These are phyloP conservation scores for Misgurnus anguillicaudatus DNA, from an alignment of 2,113 vertebrate genomes.

Conservation along the genomic window DNA sequence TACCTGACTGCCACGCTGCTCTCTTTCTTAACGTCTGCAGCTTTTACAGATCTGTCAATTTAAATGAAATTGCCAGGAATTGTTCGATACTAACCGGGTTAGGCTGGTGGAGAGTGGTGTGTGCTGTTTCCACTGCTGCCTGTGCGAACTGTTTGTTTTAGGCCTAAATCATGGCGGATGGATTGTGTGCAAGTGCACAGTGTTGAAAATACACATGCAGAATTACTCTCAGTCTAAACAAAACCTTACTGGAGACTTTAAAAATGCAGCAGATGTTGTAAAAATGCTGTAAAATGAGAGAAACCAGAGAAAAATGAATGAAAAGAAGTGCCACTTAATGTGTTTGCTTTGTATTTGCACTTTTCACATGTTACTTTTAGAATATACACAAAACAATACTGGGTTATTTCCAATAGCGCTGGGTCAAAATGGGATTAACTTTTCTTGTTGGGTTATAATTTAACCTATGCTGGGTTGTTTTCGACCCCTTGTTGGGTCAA, in stretches of 20 bases:
- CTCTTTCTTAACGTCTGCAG: slow-evolving; percentile 51
- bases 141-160: slow-evolving; percentile 56
- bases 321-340: background rate
- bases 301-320: background rate
- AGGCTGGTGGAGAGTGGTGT: slow-evolving; percentile 57
- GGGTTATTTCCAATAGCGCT: background rate
- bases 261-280: slow-evolving; percentile 13
- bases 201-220: slow-evolving; percentile 39
- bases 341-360: slow-evolving; percentile 24
- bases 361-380: slow-evolving; percentile 1
- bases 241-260: slow-evolving; percentile 32
- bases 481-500: too few species aligned
- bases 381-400: background rate
- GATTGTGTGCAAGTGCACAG: slow-evolving; percentile 28
- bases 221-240: slow-evolving; percentile 25
- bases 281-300: slow-evolving; percentile 30
- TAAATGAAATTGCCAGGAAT: slow-evolving; percentile 68
- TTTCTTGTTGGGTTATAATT: too few species aligned
- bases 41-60: slow-evolving; percentile 64
- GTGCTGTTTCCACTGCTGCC: slow-evolving; percentile 56
- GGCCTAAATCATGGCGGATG: slow-evolving; percentile 51
- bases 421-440: too few species aligned
- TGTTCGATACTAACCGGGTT: slow-evolving; percentile 71
- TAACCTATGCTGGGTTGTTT: too few species aligned
- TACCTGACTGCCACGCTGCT: slow-evolving; percentile 52